phyloP scores from a whole-genome alignment of 1,140 invertebrate species.

The Eulimnadia texana region DNA sequence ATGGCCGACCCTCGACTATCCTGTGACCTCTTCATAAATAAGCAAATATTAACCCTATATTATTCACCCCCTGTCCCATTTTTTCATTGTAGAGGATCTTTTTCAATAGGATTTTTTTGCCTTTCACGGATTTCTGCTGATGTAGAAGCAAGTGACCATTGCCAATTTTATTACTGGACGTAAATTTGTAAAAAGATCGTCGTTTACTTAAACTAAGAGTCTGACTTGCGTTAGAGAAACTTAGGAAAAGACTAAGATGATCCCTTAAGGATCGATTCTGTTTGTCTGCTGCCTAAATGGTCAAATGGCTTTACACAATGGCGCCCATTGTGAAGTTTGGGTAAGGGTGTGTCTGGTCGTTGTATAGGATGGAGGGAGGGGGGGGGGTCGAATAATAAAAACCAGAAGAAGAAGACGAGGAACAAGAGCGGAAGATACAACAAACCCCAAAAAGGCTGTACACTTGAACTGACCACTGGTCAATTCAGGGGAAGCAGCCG shows the following conservation, averaged over 20 bases:
- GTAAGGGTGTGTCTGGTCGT: background rate
- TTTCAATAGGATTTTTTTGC: background rate
- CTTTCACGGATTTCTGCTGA: background rate
- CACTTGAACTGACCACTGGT: background rate
- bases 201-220: background rate
- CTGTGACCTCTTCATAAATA: background rate
- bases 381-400: background rate
- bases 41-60: background rate
- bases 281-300: background rate
- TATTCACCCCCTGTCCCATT: background rate
- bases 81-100: too few relatives aligned
- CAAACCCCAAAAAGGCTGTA: background rate
- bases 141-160: background rate
- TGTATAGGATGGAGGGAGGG: too few relatives aligned
- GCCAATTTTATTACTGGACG: background rate
- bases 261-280: background rate
- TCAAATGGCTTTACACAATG: background rate
- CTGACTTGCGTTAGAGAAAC: background rate
- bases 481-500: background rate
- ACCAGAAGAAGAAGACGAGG: too few relatives aligned
- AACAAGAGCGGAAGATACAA: background rate
- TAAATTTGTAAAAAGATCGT: background rate
- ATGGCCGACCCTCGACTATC: background rate
- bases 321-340: background rate
- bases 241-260: background rate